Conservation (phyloP, 2,888 invertebrate genomes). For the Drosophila picticornis region DNA sequence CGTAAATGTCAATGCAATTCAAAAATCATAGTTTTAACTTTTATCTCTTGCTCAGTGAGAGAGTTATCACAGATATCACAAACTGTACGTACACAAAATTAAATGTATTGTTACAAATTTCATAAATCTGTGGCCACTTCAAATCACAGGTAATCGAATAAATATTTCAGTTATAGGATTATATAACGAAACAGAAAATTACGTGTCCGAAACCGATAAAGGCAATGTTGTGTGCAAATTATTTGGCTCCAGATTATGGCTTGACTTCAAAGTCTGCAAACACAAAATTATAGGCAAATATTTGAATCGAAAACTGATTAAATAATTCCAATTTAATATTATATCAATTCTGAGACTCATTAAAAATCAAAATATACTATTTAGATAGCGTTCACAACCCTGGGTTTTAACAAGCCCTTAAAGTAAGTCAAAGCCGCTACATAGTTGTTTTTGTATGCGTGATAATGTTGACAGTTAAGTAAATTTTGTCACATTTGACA, state of each 20-base stretch:
- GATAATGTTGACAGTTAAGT: conserved; percentile 80
- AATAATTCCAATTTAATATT: background rate
- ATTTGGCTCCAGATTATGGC: background rate
- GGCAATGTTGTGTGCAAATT: background rate
- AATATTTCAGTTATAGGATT: background rate
- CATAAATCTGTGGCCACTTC: background rate
- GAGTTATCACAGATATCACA: background rate
- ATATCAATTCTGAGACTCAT: background rate
- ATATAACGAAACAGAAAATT: background rate
- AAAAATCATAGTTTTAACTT: conserved; percentile 3
- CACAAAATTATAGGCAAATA: background rate
- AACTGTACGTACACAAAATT: background rate
- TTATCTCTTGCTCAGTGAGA: conserved; percentile 1
- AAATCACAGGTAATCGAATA: background rate
- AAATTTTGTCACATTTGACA: conserved; percentile 82
- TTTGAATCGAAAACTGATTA: conserved; percentile 1
- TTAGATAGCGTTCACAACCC: background rate
- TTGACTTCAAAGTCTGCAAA: background rate
- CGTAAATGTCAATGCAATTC: background rate
- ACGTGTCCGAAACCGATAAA: background rate
- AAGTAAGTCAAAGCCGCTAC: conserved; percentile 35
- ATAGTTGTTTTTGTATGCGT: conserved; percentile 62
- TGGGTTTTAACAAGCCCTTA: background rate
- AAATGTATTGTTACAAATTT: background rate
- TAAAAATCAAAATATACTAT: conserved; percentile 3